Percentiles rank a stretch among this genome's conserved stretches.
Conservation (phyloP, 2,888 invertebrate species). For the Idaea straminata region DNA sequence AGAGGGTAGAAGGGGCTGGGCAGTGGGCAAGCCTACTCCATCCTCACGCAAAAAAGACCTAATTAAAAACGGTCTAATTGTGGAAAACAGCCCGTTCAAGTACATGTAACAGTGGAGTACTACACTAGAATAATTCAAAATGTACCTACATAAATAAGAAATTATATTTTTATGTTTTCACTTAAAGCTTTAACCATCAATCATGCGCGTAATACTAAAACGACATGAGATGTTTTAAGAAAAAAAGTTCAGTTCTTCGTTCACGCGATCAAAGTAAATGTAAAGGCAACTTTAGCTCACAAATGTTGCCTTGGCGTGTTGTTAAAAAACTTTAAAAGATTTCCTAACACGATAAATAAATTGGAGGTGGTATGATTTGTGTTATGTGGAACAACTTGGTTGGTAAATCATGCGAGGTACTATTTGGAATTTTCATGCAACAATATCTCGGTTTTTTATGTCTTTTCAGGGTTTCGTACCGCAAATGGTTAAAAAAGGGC, state of each 20-base stretch:
- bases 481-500: background rate
- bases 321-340: conserved; percentile 48
- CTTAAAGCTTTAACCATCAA: conserved; percentile 19
- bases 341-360: conserved; percentile 39
- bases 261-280: conserved; percentile 47
- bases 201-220: conserved; percentile 23
- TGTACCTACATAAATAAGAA: background rate
- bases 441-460: background rate
- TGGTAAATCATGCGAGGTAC: conserved; percentile 25
- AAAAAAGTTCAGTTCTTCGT: conserved; percentile 17
- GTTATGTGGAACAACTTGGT: conserved; percentile 25
- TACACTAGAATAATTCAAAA: too few species aligned
- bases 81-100: too few species aligned
- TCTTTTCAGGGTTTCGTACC: conserved; percentile 2
- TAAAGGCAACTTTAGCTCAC: conserved; percentile 47
- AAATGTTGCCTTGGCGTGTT: conserved; percentile 58
- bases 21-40: too few species aligned
- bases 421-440: conserved; percentile 13
- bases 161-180: conserved; percentile 12
- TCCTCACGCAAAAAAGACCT: too few species aligned
- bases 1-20: too few species aligned
- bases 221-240: conserved; percentile 19
- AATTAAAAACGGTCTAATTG: too few species aligned
- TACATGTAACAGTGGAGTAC: background rate
- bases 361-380: conserved; percentile 42